Conservation (phyloP, 1,140 invertebrate genomes). For the Drosophila pectinifera region DNA sequence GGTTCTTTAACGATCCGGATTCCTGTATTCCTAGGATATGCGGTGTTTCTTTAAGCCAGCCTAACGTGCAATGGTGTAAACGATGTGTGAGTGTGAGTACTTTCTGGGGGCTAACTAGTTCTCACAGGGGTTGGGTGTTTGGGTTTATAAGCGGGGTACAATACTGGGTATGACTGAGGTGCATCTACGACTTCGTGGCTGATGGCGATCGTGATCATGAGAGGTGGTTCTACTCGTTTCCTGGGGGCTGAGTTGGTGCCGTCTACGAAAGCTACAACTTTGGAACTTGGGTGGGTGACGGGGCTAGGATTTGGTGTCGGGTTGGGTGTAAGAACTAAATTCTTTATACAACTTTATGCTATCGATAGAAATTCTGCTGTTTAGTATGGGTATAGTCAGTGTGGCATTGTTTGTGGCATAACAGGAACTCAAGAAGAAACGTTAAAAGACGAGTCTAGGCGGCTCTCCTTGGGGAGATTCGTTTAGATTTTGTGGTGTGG, state of each 20-base stretch:
- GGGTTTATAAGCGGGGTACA: constrained; percentile 24
- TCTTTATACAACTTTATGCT: constrained; percentile 60
- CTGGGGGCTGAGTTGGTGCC: constrained; percentile 38
- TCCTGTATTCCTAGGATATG: constrained; percentile 16
- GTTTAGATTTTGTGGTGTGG: constrained; percentile 40
- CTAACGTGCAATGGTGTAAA: constrained; percentile 40
- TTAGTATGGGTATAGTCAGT: constrained; percentile 11
- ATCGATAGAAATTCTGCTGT: constrained; percentile 63
- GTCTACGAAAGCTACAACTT: constrained; percentile 60
- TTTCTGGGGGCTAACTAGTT: constrained; percentile 11
- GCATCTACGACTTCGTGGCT: constrained; percentile 30
- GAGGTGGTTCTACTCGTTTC: constrained; percentile 23
- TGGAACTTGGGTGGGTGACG: constrained; percentile 18
- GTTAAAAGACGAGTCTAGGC: constrained; percentile 41
- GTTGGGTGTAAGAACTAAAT: constrained; percentile 18
- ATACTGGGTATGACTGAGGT: constrained; percentile 25
- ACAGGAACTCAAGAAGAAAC: constrained; percentile 70
- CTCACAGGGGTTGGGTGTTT: background rate
- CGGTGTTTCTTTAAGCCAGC: constrained; percentile 37
- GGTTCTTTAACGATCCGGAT: background rate
- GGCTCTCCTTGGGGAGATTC: constrained; percentile 27
- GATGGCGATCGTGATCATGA: constrained; percentile 41
- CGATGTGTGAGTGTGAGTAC: background rate
- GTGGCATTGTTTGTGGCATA: constrained; percentile 42
- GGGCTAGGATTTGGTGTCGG: constrained; percentile 14